Evolutionary conservation across 2,888 invertebrate species (phyloP).

Genomic region (Ophraella communa): DNA sequence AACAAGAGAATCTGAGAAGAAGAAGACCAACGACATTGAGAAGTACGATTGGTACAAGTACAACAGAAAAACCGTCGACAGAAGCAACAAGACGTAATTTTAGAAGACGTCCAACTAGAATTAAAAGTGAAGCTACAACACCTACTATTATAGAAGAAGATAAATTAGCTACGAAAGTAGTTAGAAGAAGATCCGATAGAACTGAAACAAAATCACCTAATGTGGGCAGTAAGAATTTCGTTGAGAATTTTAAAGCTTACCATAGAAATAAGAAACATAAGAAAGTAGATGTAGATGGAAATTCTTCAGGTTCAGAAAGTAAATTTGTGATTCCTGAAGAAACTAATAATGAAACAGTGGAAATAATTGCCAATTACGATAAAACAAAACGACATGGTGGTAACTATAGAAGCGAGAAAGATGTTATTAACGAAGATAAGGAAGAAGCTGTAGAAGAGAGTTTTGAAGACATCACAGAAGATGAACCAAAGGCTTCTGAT

Average conservation of each 20-base stretch:
- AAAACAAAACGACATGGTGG: constrained; percentile 40
- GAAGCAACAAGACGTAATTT: constrained; percentile 42
- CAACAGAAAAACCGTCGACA: neutral
- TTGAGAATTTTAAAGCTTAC: constrained; percentile 27
- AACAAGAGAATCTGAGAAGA: constrained; percentile 23
- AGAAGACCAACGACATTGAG: constrained; percentile 36
- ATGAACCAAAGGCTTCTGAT: neutral
- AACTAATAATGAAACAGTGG: constrained; percentile 10
- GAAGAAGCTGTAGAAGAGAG: neutral
- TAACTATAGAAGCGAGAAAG: constrained; percentile 19
- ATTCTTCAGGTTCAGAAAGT: neutral
- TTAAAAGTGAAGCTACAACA: constrained; percentile 40
- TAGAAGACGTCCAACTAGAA: constrained; percentile 47
- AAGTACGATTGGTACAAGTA: constrained; percentile 28
- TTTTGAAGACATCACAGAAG: neutral
- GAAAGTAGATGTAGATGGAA: constrained; percentile 39
- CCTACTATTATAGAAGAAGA: constrained; percentile 34
- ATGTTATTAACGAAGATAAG: constrained; percentile 7
- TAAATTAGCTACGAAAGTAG: constrained; percentile 38
- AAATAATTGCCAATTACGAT: constrained; percentile 36
- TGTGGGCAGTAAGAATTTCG: constrained; percentile 8
- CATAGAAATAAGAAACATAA: constrained; percentile 36
- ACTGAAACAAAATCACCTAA: constrained; percentile 13
- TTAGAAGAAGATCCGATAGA: constrained; percentile 37
- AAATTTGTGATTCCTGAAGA: neutral